Evolutionary conservation across 2,888 invertebrate genomes (phyloP).

Genomic region (Diploptera punctata): DNA sequence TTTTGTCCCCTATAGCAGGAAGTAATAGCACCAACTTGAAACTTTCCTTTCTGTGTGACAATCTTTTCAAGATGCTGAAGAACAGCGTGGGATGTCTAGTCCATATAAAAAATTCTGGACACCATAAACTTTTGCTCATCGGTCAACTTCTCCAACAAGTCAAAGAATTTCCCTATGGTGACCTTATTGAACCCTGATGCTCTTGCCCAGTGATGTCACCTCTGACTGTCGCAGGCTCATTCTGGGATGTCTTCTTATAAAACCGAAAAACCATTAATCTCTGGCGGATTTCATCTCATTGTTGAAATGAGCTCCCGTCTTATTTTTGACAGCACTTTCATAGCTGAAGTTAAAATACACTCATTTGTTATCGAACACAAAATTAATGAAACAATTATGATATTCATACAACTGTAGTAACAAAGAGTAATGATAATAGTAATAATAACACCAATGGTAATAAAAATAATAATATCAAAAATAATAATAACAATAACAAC

Average conservation of each 20-base stretch:
- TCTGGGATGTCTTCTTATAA: conserved; percentile 8
- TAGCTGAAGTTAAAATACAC: too few relatives aligned
- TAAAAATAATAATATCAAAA: too few relatives aligned
- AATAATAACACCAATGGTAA: too few relatives aligned
- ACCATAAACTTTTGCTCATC: conserved; percentile 2
- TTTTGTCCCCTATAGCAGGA: conserved; percentile 19
- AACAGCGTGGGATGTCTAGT: background rate
- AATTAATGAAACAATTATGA: too few relatives aligned
- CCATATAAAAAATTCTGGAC: background rate
- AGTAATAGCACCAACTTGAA: conserved; percentile 16
- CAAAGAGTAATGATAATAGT: too few relatives aligned
- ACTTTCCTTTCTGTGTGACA: conserved; percentile 21
- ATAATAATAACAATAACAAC: too few relatives aligned
- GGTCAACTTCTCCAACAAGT: conserved; percentile 7
- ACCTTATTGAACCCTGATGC: conserved; percentile 24
- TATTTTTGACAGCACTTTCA: conserved; percentile 18
- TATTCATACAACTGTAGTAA: too few relatives aligned
- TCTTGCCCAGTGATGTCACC: conserved; percentile 11
- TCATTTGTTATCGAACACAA: too few relatives aligned
- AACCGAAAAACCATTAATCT: conserved; percentile 16
- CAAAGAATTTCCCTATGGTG: conserved; percentile 7
- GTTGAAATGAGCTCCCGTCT: background rate
- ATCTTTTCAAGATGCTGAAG: conserved; percentile 22
- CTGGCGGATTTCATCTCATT: conserved; percentile 3
- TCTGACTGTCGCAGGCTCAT: background rate